phyloP scores from a whole-genome alignment of 2,888 invertebrate species.

The Drosophila mimica region DNA sequence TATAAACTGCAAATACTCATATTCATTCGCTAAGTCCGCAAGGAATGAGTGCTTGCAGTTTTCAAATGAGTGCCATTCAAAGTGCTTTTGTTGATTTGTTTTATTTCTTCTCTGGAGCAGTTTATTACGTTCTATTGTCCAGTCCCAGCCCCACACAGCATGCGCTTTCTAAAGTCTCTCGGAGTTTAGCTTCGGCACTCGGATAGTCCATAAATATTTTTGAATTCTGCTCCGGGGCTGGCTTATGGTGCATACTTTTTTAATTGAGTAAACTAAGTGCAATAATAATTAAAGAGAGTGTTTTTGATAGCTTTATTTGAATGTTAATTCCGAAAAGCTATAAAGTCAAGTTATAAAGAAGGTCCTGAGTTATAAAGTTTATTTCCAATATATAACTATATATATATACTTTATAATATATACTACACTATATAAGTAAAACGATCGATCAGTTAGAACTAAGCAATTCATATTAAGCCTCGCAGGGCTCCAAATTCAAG shows the following conservation, averaged over 20 bases:
- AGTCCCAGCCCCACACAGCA: not conserved
- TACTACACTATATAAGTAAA: too few species aligned
- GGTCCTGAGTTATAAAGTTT: not conserved
- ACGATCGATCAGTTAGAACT: not conserved
- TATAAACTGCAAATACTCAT: constrained; percentile 51
- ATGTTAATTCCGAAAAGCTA: not conserved
- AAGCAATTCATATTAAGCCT: not conserved
- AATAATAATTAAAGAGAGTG: not conserved
- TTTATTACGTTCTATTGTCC: constrained; percentile 47
- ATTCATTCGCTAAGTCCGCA: constrained; percentile 7
- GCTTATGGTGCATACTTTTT: not conserved
- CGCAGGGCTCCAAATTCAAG: not conserved
- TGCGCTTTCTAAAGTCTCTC: not conserved
- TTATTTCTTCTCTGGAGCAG: constrained; percentile 3
- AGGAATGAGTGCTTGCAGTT: constrained; percentile 42
- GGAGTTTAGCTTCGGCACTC: not conserved
- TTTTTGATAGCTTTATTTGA: not conserved
- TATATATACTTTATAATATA: too few species aligned
- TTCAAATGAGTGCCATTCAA: constrained; percentile 40
- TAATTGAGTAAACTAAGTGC: not conserved
- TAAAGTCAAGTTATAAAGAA: too few species aligned
- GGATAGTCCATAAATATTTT: not conserved
- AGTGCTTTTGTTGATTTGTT: constrained; percentile 19
- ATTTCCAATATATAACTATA: not conserved
- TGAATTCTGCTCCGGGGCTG: not conserved